Percentiles rank a stretch among this genome's conserved stretches.
Evolutionary conservation across 2,113 vertebrate species (phyloP).

Genomic region (Caretta caretta): DNA sequence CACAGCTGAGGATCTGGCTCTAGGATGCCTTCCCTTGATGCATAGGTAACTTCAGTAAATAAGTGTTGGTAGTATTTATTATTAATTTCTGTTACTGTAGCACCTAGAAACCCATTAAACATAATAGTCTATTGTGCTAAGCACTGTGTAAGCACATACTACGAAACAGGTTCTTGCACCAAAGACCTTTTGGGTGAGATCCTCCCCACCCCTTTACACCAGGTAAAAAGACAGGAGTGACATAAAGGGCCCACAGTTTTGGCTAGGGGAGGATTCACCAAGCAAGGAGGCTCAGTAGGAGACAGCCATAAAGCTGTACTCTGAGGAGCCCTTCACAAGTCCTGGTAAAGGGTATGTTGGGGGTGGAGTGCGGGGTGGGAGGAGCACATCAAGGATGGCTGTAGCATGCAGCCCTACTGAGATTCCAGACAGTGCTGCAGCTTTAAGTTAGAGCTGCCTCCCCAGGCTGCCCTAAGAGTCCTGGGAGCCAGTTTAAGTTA

Average conservation of each 20-base stretch:
- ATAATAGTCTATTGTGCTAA: no score
- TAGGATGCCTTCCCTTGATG: background rate
- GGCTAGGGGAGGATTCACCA: background rate
- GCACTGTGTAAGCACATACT: no score
- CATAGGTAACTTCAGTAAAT: background rate
- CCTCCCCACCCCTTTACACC: background rate
- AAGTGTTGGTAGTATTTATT: no score
- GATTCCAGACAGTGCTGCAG: background rate
- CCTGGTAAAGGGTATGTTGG: background rate
- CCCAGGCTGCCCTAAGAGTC: background rate
- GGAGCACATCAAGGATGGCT: background rate
- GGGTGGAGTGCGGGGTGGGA: background rate
- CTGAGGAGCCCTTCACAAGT: background rate
- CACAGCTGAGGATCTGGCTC: background rate
- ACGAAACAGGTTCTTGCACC: background rate
- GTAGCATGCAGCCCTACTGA: background rate
- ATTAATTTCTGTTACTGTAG: no score
- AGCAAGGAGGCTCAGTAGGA: background rate
- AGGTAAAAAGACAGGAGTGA: background rate
- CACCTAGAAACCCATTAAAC: no score
- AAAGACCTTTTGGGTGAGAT: background rate
- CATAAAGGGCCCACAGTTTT: background rate
- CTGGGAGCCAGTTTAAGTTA: background rate
- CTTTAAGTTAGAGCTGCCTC: background rate
- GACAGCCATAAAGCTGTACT: background rate